phyloP scores from a whole-genome alignment of 2,888 invertebrate genomes.

The Drosophila niveifrons region DNA sequence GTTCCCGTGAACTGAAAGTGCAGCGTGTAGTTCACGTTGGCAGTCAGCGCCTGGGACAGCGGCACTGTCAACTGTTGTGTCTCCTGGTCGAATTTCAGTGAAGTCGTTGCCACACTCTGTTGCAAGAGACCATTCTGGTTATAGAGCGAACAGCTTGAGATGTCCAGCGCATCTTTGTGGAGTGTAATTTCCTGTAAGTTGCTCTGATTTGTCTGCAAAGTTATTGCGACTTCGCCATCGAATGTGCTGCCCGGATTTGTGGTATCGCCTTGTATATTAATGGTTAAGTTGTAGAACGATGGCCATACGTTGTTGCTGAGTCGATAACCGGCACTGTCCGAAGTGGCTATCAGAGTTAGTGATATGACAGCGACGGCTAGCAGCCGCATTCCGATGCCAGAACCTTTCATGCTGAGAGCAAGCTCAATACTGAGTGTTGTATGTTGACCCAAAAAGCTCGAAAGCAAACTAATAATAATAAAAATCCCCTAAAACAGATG shows the following conservation, averaged over 20 bases:
- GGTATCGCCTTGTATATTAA: conserved; percentile 82
- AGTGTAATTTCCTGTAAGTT: conserved; percentile 86
- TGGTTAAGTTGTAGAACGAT: conserved; percentile 86
- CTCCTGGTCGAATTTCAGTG: conserved; percentile 65
- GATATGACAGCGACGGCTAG: conserved; percentile 29
- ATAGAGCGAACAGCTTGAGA: conserved; percentile 50
- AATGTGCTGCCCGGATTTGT: conserved; percentile 66
- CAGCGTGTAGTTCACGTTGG: conserved; percentile 85
- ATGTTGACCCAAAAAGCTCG: conserved; percentile 13
- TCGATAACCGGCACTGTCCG: conserved; percentile 65
- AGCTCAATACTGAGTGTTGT: conserved; percentile 43
- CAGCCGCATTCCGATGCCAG: conserved; percentile 14
- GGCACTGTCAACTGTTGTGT: conserved; percentile 86
- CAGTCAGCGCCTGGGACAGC: conserved; percentile 78
- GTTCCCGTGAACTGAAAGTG: conserved; percentile 85
- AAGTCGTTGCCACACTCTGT: conserved; percentile 24
- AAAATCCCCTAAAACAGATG: conserved; percentile 40
- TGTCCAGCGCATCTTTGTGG: conserved; percentile 83
- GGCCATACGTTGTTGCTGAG: conserved; percentile 86
- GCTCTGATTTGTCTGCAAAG: conserved; percentile 85
- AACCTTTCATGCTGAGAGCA: conserved; percentile 53
- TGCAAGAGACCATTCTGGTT: conserved; percentile 26
- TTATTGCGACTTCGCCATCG: conserved; percentile 85
- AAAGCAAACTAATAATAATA: conserved; percentile 10
- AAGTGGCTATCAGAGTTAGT: conserved; percentile 33